Evolutionary conservation across 2,113 vertebrate genomes (phyloP).

Genomic region (Bambusicola thoracicus): DNA sequence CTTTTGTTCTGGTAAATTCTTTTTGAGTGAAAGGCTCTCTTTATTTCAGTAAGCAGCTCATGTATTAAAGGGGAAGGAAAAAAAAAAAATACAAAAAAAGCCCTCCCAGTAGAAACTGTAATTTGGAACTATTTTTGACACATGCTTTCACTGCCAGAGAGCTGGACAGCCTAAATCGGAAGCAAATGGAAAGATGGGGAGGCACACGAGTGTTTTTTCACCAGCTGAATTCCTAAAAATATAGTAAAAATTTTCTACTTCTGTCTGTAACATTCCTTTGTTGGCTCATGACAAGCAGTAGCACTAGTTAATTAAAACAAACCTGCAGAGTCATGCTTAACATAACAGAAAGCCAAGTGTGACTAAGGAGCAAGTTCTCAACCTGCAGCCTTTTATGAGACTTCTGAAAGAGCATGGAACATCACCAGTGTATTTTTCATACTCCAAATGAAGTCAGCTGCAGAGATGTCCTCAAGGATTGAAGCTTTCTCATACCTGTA

Average conservation of each 20-base stretch:
- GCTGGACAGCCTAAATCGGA: neutral
- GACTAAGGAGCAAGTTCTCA: neutral
- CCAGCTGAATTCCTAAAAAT: neutral
- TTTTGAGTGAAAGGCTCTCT: neutral
- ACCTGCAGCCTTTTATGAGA: neutral
- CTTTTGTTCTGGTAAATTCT: neutral
- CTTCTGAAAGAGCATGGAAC: neutral
- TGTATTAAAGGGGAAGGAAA: neutral
- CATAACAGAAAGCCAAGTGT: neutral
- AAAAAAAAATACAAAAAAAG: neutral
- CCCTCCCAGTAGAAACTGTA: neutral
- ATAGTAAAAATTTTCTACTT: neutral
- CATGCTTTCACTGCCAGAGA: neutral
- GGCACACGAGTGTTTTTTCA: neutral
- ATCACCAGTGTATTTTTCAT: neutral
- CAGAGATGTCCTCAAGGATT: neutral
- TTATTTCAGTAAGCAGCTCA: neutral
- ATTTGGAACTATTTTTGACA: slow-evolving; percentile 2
- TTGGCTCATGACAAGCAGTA: neutral
- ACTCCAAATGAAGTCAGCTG: neutral
- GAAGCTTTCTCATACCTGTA: neutral
- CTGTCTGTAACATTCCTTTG: neutral
- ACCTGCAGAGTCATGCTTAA: neutral
- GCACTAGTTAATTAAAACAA: neutral
- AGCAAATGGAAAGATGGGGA: neutral